Percentiles rank a stretch among this genome's conserved stretches.
These are phyloP conservation scores for Buceros bicornis DNA, from an alignment of 2,797 vertebrate species.

Conservation along the genomic window DNA sequence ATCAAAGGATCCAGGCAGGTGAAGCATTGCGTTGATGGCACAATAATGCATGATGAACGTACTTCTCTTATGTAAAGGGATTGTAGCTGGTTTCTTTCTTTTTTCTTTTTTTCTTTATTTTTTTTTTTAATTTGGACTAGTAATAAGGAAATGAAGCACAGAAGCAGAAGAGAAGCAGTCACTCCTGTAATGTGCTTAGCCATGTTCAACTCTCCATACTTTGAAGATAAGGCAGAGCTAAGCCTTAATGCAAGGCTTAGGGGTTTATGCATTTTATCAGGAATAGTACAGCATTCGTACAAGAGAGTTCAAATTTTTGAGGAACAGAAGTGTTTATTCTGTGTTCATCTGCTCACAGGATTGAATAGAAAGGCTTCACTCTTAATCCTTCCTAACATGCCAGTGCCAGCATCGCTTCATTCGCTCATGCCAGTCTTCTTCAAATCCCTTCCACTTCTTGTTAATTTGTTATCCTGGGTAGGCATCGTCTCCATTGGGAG, in stretches of 20 bases:
- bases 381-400: background rate
- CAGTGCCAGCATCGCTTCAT: background rate
- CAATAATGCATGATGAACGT: fast-evolving
- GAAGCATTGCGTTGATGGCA: background rate
- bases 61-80: background rate
- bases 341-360: background rate
- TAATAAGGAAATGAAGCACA: background rate
- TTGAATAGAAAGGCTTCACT: background rate
- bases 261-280: background rate
- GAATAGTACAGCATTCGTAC: background rate
- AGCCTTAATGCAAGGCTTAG: background rate
- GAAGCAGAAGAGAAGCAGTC: background rate
- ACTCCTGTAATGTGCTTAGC: background rate
- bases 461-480: background rate
- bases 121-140: fast-evolving
- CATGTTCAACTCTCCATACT: background rate
- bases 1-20: background rate
- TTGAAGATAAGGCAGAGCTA: background rate
- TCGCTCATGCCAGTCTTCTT: background rate
- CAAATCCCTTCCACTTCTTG: background rate
- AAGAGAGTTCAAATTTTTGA: background rate
- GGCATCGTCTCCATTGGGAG: fast-evolving
- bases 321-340: fast-evolving
- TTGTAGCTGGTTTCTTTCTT: background rate
- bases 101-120: fast-evolving